Evolutionary conservation across 2,113 vertebrate genomes (phyloP).

Genomic region (human): GRCh38 chr15:61951001-61951500

Average conservation of each 20-base stretch:
- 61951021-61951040: slow-evolving; percentile 84
- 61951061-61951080: not conserved
- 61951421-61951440: not conserved
- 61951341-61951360: not conserved
- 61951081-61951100: not conserved
- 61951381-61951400: not conserved
- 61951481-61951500: not conserved
- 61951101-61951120: not conserved
- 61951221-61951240: not conserved
- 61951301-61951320: not conserved
- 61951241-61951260: not conserved
- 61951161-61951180: not conserved
- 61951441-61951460: not conserved
- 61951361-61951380: not conserved
- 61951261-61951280: not conserved
- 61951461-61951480: not conserved
- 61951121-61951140: not conserved
- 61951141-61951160: not conserved
- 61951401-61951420: not conserved
- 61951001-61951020: slow-evolving; percentile 86
- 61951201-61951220: not conserved
- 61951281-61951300: not conserved
- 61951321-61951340: not conserved
- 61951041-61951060: not conserved
- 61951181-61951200: not conserved